Base-by-base conservation (phyloP, 2,797 vertebrate species). In the Coreius guichenoti region DNA sequence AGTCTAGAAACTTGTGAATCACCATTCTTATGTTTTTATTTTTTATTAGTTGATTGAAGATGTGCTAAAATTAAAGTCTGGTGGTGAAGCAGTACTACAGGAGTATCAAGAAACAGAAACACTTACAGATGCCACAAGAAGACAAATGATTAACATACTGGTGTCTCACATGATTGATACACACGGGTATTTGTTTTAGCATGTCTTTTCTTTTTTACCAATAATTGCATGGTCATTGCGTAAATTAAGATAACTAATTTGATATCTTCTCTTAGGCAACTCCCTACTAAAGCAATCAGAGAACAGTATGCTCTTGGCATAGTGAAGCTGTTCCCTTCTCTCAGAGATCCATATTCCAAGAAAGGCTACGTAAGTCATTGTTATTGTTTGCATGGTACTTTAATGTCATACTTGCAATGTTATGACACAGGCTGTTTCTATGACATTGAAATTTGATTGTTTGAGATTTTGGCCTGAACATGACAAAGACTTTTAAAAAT, bases 301-400 rank as follows among this genome's bases (percentile, higher is more conserved):
- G 83, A 90, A 65, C 19, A 90, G 36, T 89, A 87, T 85, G 88
- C 86, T 74, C 49, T 88, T 79, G 88, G 84, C 0, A 90, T 89
- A 85, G 76, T 90, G 69, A 90, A 2, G 7, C 33, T 88, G 43
- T 88, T 90, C 83, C 83, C 80, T 26, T 88, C 86, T 39, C 81
- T 90, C 45, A 89, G 61, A 39, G 85, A 93, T 86, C 89, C 87
- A 85, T 89, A 89, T 58, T 6, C 74, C 36, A 87, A 80, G 43
- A 92, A 89, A 89, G 81, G 83, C 85, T 82, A 84, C 81, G 86
- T 86, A 88, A 69, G 80, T 82, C 19, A 45, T 76, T 65, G 58
- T 51, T 51, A 51, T 77, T n/a, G n/a, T n/a, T 77, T 36, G 8
- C 23, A 17, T 39, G 6, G 1, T 9, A 21, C 75, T 56, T 58